phyloP scores from a whole-genome alignment of 2,888 invertebrate genomes.

The Pterostichus niger region DNA sequence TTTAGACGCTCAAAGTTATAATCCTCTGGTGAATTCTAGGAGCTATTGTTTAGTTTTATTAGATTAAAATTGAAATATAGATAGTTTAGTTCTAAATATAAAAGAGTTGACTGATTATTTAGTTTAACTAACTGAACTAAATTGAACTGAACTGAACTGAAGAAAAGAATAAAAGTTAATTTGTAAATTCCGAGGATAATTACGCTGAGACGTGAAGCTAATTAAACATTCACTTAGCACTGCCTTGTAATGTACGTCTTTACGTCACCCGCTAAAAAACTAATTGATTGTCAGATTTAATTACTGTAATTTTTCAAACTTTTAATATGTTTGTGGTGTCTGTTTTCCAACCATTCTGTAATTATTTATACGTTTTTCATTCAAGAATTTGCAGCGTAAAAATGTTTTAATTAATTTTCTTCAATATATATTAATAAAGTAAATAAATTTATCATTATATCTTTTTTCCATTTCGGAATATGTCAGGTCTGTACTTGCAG shows the following conservation, averaged over 20 bases:
- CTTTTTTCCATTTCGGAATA: no score
- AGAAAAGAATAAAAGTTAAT: conserved; percentile 60
- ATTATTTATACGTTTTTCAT: neutral
- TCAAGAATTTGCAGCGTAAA: no score
- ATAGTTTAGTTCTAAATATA: neutral
- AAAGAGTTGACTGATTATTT: conserved; percentile 35
- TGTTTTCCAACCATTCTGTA: neutral
- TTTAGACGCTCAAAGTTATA: no score
- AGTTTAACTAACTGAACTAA: conserved; percentile 35
- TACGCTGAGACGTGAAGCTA: conserved; percentile 54
- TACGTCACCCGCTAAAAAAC: conserved; percentile 31
- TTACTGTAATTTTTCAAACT: conserved; percentile 42
- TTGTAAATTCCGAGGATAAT: conserved; percentile 60
- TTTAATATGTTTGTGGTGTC: conserved; percentile 46
- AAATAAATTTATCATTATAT: no score
- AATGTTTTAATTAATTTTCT: no score
- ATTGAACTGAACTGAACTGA: conserved; percentile 24
- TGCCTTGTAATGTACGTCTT: conserved; percentile 50
- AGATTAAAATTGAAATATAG: no score
- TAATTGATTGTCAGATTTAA: conserved; percentile 56
- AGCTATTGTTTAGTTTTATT: neutral
- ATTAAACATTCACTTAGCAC: conserved; percentile 59
- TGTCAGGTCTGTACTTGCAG: no score
- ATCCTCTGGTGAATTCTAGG: neutral
- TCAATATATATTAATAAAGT: no score